phyloP scores from a whole-genome alignment of 2,888 invertebrate genomes.

The Brenthis daphne region DNA sequence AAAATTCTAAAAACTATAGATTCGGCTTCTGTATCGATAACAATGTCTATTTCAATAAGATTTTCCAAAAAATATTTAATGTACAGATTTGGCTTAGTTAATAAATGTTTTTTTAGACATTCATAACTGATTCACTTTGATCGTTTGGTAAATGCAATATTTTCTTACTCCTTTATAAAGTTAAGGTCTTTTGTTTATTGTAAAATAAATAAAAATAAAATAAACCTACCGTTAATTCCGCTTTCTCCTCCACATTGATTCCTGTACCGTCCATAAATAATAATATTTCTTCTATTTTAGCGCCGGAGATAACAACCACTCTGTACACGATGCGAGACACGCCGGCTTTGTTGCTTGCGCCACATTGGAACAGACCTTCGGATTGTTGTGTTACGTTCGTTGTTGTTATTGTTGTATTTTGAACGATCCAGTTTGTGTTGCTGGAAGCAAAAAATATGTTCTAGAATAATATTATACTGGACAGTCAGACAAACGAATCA shows the following conservation, averaged over 20 bases:
- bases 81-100: too few species aligned
- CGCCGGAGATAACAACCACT: conserved; percentile 69
- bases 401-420: conserved; percentile 50
- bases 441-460: conserved; percentile 45
- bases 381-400: conserved; percentile 53
- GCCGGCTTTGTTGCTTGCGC: conserved; percentile 83
- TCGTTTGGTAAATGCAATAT: too few species aligned
- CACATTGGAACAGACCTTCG: conserved; percentile 81
- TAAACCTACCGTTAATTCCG: conserved; percentile 56
- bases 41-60: too few species aligned
- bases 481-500: not conserved
- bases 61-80: too few species aligned
- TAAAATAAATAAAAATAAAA: not conserved
- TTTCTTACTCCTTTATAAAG: too few species aligned
- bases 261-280: conserved; percentile 49
- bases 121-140: too few species aligned
- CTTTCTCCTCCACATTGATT: conserved; percentile 42
- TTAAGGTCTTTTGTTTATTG: too few species aligned
- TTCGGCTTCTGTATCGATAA: too few species aligned
- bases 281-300: conserved; percentile 51
- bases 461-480: not conserved
- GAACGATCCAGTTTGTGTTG: conserved; percentile 59
- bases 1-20: too few species aligned
- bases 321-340: conserved; percentile 73
- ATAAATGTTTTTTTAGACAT: too few species aligned